Evolutionary conservation across 2,888 invertebrate genomes (phyloP), one percentile per base, ranked within the genome.

Genomic region (Cryptophagus acutangulus): DNA sequence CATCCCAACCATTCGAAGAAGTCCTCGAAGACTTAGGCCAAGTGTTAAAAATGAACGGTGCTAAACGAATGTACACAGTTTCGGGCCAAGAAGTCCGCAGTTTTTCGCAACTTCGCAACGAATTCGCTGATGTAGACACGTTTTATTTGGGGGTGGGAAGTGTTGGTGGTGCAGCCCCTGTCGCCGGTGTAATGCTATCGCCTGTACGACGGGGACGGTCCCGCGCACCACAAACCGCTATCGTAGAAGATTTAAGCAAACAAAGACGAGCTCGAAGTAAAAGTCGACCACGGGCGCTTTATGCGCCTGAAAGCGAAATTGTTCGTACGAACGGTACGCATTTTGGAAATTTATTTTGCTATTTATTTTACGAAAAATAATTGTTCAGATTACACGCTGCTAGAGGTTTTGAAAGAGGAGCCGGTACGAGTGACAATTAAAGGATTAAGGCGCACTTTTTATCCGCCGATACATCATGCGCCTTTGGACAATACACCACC

Each of bases 1-100:
- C 94, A 12, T 84, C 88, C 17, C 93, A 94, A 62, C 90, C 91
- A 0, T 95, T 93, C 65, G 94, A 94, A 71, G 93, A 94, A 64
- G 90, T 95, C 18, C 74, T 95, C 41, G 87, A 87, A 66, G 94
- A 95, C 71, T 77, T 95, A 61, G 93, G 93, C 31, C 88, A 90
- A 73, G 90, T 93, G 33, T 74, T 95, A 49, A 91, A 90, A 74
- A 88, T 91, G 82, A 88, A 81, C 61, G 87, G 89, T 45, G 90
- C 89, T 49, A 87, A 88, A 67, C 78, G 87, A 66, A 89, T 93
- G 84, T 92, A 87, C 71, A 93, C 94, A 17, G 87, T 89, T 33
- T 84, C 85, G 20, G 90, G 91, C 20, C 91, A 89, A 74, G 90
- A 92, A 82, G 94, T 94, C 2, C 78, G 90, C 55, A 93, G 94